phyloP scores from a whole-genome alignment of 2,113 vertebrate genomes.

The Rhinolophus sinicus region DNA sequence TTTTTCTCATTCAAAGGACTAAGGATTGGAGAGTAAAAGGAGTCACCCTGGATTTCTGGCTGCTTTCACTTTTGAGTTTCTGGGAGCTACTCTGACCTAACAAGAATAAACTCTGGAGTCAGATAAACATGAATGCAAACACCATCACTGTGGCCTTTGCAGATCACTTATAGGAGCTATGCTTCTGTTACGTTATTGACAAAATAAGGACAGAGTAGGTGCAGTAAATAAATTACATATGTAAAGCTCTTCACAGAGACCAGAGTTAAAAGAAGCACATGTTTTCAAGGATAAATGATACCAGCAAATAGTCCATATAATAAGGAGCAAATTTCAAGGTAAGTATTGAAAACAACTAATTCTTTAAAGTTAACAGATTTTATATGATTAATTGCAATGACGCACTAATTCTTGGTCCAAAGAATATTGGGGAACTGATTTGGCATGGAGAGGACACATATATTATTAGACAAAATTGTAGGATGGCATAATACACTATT shows the following conservation, averaged over 20 bases:
- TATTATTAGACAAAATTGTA: background rate
- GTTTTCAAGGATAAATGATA: background rate
- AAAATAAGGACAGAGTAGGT: background rate
- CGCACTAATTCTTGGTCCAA: background rate
- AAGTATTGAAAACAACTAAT: background rate
- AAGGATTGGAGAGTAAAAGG: background rate
- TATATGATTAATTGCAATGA: background rate
- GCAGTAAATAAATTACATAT: background rate
- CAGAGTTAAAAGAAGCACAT: background rate
- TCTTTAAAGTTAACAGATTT: background rate
- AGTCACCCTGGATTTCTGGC: background rate
- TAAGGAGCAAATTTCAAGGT: background rate
- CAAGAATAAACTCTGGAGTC: background rate
- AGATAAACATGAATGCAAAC: background rate
- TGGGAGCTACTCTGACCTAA: background rate
- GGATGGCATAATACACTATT: background rate
- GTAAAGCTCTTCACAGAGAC: background rate
- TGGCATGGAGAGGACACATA: background rate
- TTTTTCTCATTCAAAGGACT: background rate
- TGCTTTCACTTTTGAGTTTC: background rate
- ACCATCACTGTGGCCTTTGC: background rate
- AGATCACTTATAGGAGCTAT: background rate
- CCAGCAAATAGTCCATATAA: background rate
- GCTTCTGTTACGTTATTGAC: background rate
- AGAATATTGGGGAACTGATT: background rate